Conservation (phyloP, 2,113 vertebrate species). For the Chionomys nivalis region DNA sequence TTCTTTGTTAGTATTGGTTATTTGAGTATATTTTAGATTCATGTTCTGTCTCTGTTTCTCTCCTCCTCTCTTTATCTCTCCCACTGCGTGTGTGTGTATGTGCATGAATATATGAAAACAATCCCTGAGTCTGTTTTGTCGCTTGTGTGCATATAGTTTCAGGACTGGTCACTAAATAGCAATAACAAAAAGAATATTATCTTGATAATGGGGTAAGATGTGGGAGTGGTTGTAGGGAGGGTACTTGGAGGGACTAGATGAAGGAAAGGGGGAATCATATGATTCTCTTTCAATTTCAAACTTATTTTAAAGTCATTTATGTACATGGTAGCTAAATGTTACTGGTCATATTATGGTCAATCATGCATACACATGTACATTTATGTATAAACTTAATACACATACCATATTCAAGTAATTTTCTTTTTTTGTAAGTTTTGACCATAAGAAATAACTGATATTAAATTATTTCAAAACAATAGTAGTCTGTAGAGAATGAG, state of each 20-base stretch:
- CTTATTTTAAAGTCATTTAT: background rate
- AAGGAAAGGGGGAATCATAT: background rate
- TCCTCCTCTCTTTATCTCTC: background rate
- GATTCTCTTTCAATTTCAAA: background rate
- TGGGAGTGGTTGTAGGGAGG: background rate
- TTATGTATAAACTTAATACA: background rate
- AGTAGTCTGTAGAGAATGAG: no score
- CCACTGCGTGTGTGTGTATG: background rate
- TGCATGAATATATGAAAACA: background rate
- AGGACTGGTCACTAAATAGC: background rate
- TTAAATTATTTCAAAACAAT: background rate
- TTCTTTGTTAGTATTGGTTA: background rate
- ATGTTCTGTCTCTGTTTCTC: background rate
- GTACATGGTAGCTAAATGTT: background rate
- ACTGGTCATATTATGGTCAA: background rate
- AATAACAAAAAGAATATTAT: background rate
- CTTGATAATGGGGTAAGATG: background rate
- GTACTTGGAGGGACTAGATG: background rate
- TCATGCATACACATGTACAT: background rate
- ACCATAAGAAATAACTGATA: background rate
- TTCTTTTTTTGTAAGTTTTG: background rate
- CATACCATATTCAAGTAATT: background rate
- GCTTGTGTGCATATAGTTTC: background rate
- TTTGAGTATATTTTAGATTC: background rate
- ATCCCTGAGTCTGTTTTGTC: background rate